These are phyloP conservation scores for Gryllus bimaculatus DNA, from an alignment of 1,140 invertebrate species.

Conservation along the genomic window DNA sequence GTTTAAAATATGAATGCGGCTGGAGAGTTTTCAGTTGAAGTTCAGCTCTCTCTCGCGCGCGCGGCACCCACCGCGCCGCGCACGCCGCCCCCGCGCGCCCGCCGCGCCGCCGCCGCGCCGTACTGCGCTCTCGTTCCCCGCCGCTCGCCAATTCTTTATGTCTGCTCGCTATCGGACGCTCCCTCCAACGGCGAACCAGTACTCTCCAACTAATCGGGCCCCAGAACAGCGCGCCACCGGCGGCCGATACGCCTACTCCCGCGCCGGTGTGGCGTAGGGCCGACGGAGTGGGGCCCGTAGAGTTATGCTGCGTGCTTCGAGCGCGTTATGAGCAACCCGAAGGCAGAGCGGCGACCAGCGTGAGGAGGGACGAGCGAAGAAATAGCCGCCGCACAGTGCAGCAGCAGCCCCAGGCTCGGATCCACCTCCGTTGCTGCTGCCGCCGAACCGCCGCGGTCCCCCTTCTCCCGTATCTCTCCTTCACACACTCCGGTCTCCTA, in stretches of 20 bases:
- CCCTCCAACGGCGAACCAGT: background rate
- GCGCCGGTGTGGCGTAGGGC: too few relatives aligned
- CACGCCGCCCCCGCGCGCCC: too few relatives aligned
- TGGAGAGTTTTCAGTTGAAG: background rate
- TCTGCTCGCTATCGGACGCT: background rate
- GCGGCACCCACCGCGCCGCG: background rate
- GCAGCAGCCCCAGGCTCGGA: background rate
- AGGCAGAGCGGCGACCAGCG: background rate
- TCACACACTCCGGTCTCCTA: background rate
- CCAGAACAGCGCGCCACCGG: too few relatives aligned
- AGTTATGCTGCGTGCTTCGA: background rate
- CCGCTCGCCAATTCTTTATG: background rate
- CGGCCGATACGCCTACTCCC: too few relatives aligned
- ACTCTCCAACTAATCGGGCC: background rate
- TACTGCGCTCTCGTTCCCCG: too few relatives aligned
- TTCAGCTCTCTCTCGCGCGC: background rate
- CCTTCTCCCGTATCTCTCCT: background rate
- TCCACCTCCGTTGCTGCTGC: too few relatives aligned
- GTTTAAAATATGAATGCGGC: constrained; percentile 1
- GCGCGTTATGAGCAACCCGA: background rate
- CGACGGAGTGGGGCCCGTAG: background rate
- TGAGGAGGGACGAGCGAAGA: too few relatives aligned
- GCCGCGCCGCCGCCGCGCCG: too few relatives aligned
- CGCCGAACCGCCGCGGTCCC: too few relatives aligned
- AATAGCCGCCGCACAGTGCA: background rate